Conservation (phyloP, 1,140 invertebrate species). For the Brachionus angularis region DNA sequence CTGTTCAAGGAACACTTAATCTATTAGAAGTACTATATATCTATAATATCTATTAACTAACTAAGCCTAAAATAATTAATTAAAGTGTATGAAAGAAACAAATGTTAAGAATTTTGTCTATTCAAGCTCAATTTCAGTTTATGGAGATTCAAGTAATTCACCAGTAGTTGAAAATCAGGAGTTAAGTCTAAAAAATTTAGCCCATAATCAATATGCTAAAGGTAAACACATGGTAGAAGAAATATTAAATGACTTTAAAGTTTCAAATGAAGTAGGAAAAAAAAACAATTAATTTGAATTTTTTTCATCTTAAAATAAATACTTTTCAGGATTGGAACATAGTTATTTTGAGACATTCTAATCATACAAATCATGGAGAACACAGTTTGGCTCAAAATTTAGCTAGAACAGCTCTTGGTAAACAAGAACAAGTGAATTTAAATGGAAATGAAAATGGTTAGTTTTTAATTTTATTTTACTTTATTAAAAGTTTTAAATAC, state of each 20-base stretch:
- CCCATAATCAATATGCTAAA: conserved; percentile 83
- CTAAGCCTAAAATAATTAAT: conserved; percentile 23
- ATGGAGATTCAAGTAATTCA: conserved; percentile 75
- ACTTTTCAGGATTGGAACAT: conserved; percentile 82
- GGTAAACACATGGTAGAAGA: conserved; percentile 97
- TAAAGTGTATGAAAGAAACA: conserved; percentile 73
- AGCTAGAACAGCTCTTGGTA: conserved; percentile 65
- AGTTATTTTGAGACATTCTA: conserved; percentile 90
- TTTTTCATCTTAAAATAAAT: neutral
- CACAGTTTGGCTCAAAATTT: conserved; percentile 89
- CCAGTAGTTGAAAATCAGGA: conserved; percentile 80
- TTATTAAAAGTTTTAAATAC: too few relatives aligned
- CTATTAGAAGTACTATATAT: neutral
- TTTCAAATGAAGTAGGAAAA: conserved; percentile 21
- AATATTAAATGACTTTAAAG: conserved; percentile 80
- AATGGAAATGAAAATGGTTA: too few relatives aligned
- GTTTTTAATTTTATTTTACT: too few relatives aligned
- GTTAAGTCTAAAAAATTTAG: conserved; percentile 60
- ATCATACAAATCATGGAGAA: too few relatives aligned
- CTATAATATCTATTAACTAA: neutral
- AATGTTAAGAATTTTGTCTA: conserved; percentile 77
- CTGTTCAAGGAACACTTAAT: conserved; percentile 69
- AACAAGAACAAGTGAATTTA: too few relatives aligned
- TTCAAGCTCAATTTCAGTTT: conserved; percentile 92
- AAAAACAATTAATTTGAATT: too few relatives aligned